These are phyloP conservation scores for Seriola quinqueradiata DNA, from an alignment of 2,113 vertebrate genomes.

Conservation along the genomic window DNA sequence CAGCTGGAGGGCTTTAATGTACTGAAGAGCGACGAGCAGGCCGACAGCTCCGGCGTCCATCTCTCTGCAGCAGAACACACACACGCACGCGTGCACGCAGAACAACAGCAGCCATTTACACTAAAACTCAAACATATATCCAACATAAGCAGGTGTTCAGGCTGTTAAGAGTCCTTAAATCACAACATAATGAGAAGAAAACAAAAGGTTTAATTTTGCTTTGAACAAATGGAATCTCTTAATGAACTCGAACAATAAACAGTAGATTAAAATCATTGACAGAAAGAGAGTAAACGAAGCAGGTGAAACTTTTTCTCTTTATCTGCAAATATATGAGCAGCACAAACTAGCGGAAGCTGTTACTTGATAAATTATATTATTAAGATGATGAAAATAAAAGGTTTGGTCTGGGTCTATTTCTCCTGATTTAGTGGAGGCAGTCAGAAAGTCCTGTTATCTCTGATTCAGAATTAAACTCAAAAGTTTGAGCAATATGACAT, in stretches of 20 bases:
- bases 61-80: constrained; percentile 2
- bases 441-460: background rate
- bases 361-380: too few relatives aligned
- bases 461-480: background rate
- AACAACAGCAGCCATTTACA: background rate
- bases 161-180: background rate
- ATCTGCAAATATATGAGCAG: too few relatives aligned
- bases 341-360: too few relatives aligned
- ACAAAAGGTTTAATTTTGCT: background rate
- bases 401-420: too few relatives aligned
- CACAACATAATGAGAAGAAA: background rate
- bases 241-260: too few relatives aligned
- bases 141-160: accelerated
- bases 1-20: constrained; percentile 62
- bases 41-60: constrained; percentile 1
- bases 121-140: background rate
- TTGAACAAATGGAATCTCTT: too few relatives aligned
- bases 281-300: too few relatives aligned
- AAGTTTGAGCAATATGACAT: background rate
- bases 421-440: too few relatives aligned
- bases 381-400: too few relatives aligned
- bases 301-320: too few relatives aligned
- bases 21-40: constrained; percentile 32
- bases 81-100: background rate
- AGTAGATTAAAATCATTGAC: too few relatives aligned